These are phyloP conservation scores for Himalopsyche japonica DNA, from an alignment of 2,888 invertebrate genomes.

Conservation along the genomic window DNA sequence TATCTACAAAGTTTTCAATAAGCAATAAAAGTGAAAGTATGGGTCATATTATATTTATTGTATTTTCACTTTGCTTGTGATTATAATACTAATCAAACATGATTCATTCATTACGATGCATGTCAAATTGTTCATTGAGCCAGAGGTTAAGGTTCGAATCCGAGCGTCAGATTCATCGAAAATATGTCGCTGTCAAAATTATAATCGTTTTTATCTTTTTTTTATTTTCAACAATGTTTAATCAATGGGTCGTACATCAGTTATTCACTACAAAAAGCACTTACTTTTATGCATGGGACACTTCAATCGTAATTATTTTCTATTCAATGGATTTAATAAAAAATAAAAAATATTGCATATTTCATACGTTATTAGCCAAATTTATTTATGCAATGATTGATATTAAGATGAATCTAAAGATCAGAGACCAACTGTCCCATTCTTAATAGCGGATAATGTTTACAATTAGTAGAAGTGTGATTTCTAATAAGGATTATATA, in stretches of 20 bases:
- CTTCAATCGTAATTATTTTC: background rate
- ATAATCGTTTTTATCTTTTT: background rate
- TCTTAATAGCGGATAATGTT: too few relatives aligned
- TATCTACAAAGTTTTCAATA: background rate
- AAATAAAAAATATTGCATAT: background rate
- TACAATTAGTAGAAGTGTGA: too few relatives aligned
- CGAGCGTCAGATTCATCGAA: background rate
- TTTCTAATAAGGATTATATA: too few relatives aligned
- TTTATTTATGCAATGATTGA: background rate
- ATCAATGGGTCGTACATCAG: background rate
- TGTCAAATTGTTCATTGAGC: background rate
- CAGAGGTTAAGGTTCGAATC: background rate
- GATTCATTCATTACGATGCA: background rate
- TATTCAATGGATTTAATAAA: background rate
- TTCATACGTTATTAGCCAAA: background rate
- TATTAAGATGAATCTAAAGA: background rate
- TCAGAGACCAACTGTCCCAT: too few relatives aligned
- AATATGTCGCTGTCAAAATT: background rate
- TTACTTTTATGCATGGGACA: background rate
- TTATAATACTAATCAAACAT: background rate
- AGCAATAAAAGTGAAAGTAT: background rate
- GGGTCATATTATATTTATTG: background rate
- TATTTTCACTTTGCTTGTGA: background rate
- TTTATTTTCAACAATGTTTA: background rate
- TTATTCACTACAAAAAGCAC: background rate